Evolutionary conservation across 2,113 vertebrate species (phyloP).

Genomic region (Indri indri): DNA sequence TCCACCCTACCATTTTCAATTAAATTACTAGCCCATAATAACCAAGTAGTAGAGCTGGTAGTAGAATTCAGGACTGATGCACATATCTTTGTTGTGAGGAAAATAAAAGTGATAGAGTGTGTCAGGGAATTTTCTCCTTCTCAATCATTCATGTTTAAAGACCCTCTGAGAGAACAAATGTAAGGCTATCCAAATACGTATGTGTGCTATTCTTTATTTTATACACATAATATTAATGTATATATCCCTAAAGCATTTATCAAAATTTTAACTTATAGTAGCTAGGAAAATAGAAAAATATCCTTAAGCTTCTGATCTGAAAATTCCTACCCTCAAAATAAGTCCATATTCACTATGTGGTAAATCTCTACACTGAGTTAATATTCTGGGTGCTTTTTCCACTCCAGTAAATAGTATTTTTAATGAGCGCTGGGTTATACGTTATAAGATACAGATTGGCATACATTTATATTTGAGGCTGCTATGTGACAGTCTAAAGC

Average conservation of each 20-base stretch:
- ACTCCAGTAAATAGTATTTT: slow-evolving; percentile 13
- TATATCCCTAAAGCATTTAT: neutral
- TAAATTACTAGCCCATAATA: slow-evolving; percentile 2
- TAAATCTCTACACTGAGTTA: slow-evolving; percentile 68
- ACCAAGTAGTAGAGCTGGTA: neutral
- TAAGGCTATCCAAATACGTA: neutral
- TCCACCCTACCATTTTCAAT: neutral
- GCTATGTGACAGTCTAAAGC: slow-evolving; percentile 21
- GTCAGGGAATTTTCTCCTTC: neutral
- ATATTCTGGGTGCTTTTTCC: slow-evolving; percentile 30
- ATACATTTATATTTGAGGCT: slow-evolving; percentile 44
- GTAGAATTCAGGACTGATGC: neutral
- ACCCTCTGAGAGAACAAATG: slow-evolving; percentile 4
- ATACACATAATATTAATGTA: neutral
- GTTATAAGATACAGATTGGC: slow-evolving; percentile 30
- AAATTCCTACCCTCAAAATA: slow-evolving; percentile 69
- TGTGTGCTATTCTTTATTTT: neutral
- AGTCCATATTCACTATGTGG: slow-evolving; percentile 74
- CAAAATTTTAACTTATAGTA: slow-evolving; percentile 36
- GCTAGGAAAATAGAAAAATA: slow-evolving; percentile 24
- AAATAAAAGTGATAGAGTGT: neutral
- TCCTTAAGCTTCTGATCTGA: slow-evolving; percentile 42
- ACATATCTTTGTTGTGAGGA: neutral
- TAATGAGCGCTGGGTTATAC: slow-evolving; percentile 57
- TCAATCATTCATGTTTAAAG: neutral